Evolutionary conservation across 2,113 vertebrate species (phyloP), one percentile per base, ranked within the genome.

Genomic region (Zapornia atra): DNA sequence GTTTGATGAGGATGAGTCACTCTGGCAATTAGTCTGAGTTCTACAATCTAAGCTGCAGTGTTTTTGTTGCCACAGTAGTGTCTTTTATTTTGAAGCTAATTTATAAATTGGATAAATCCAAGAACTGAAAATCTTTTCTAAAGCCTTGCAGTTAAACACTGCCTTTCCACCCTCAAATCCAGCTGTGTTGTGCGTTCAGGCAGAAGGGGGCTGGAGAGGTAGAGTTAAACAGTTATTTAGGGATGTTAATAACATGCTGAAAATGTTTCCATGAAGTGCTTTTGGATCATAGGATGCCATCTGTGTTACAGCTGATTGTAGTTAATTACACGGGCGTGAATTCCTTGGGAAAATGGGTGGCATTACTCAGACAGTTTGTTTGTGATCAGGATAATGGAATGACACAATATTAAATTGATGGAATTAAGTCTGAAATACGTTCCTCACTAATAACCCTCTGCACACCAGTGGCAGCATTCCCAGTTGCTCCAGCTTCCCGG

Each of bases 121-220:
- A 90, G 84, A 63, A 86, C 33, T 81, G 82, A 40, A 90, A 86
- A 34, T 82, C 72, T 88, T 85, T 81, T 61, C 0, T 91, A 25
- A 25, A 68, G 50, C 5, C 40, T 15, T 75, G 75, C 72, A 61
- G 82, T 94, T 88, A 78, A 87, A 91, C 14, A 2, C 66, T 86
- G 84, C 85, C 88, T 95, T 86, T 26, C 70, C 68, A 25, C 34
- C 63, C 95, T 63, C 59, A 5, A 15, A 86, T 82, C 88, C 97
- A 97, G 96, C 97, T 97, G 97, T 96, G 93, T 97, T 97, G 92
- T 92, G 15, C 91, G 75, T 95, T 86, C 53, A 14, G 69, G 57
- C 64, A 15, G 82, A 56, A 70, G 59, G 81, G 88, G 94, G 79
- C 10, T 85, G 85, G 85, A 82, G 91, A 80, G 80, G 76, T 46